Base-by-base conservation (phyloP, 2,113 vertebrate species). In the Daphoenositta chrysoptera region DNA sequence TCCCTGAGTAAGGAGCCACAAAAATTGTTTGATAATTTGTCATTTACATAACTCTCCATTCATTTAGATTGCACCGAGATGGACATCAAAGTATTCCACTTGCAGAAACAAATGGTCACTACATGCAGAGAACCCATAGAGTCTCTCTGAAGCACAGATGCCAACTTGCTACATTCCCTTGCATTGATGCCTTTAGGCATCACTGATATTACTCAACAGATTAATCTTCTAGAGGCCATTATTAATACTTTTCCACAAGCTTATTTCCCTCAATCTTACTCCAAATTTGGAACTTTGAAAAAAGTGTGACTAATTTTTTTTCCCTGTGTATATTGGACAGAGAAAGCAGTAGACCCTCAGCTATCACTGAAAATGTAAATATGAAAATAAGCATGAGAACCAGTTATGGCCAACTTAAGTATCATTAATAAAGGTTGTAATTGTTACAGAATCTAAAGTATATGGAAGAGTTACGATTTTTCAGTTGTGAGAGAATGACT, bases 371-470 rank as follows among this genome's bases (percentile, higher is more conserved):
- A 57, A 68, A 48, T 15, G 9, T 42, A 87, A 58, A 60, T 40
- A 31, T 13, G 27, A 70, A 83, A 63, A 40, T 31, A 80, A 75
- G 35, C 42, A 13, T 8, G 30, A 83, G 44, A 84, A 66, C 21
- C 21, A 45, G 48, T 60, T 76, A 20, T 35, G 18, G 47, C 12
- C 0, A 20, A 61, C 48, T 51, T 31, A 48, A 75, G 5, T 66
- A 45, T 58, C 0, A 0, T n/a, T 76, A 61, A 68, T 57, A 54
- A 83, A 79, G 12, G 15, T 0, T 80, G 15, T 53, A 64, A 35
- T 42, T 57, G 33, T 81, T 70, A 73, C 10, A 61, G 64, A 64
- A 35, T 57, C 15, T 53, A 14, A 79, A 72, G 45, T 19, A 45
- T 40, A 53, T 37, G 50, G 42, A 76, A 54, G 78, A 91, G 9